phyloP scores from a whole-genome alignment of 2,113 vertebrate genomes.

The Prochilodus magdalenae region DNA sequence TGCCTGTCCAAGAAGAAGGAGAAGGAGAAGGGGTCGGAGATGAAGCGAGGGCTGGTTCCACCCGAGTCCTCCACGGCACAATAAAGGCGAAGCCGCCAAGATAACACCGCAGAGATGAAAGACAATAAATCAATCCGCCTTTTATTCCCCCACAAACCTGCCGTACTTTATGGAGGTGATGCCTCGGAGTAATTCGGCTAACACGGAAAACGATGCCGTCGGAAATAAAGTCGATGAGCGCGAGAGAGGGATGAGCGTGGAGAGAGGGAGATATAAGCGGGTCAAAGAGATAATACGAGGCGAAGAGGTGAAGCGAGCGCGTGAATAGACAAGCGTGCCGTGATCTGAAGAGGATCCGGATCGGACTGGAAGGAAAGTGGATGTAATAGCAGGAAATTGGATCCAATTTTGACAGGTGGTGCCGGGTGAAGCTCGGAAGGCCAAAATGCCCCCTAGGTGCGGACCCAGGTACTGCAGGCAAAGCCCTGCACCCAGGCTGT shows the following conservation, averaged over 20 bases:
- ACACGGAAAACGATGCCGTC: slow-evolving; percentile 31
- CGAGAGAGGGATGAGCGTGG: slow-evolving; percentile 2
- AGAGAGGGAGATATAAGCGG: slow-evolving; percentile 12
- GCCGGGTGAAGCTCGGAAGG: neutral
- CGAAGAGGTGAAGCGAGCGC: too few relatives aligned
- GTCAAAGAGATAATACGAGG: slow-evolving; percentile 20
- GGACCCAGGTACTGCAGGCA: slow-evolving; percentile 25
- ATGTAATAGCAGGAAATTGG: neutral
- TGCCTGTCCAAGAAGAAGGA: too few relatives aligned
- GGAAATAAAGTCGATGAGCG: slow-evolving; percentile 33
- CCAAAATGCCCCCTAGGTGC: slow-evolving; percentile 57
- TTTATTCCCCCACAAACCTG: slow-evolving; percentile 58
- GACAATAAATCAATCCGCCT: slow-evolving; percentile 71
- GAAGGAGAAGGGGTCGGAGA: neutral
- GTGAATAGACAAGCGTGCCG: neutral
- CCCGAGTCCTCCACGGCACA: slow-evolving; percentile 51
- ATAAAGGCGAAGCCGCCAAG: slow-evolving; percentile 66
- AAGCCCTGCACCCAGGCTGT: neutral
- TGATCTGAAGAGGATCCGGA: neutral
- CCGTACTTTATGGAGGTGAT: slow-evolving; percentile 41
- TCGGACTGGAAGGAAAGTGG: neutral
- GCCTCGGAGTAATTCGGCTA: slow-evolving; percentile 34
- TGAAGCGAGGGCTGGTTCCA: neutral
- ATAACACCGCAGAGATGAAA: slow-evolving; percentile 70
- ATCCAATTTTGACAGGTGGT: neutral